Conservation (phyloP, 2,797 vertebrate species). For the Garrulus glandarius region DNA sequence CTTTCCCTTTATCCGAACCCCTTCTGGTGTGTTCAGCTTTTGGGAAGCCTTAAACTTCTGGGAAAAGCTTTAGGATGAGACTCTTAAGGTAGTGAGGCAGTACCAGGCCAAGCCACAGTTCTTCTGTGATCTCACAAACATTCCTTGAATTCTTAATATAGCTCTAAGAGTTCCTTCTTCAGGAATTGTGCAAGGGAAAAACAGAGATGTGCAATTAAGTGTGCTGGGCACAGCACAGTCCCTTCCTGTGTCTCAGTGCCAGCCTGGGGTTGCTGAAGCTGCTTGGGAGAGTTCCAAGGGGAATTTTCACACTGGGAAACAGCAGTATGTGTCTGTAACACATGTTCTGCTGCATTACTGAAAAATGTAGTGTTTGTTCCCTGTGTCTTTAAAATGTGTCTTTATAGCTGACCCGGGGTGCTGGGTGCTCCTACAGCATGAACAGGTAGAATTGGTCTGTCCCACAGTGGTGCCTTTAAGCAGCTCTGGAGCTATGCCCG, state of each 20-base stretch:
- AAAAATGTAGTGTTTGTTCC: not conserved
- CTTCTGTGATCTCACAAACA: not conserved
- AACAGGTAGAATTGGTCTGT: not conserved
- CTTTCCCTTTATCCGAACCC: not conserved
- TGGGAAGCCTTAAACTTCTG: not conserved
- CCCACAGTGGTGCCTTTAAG: not conserved
- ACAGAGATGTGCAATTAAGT: not conserved
- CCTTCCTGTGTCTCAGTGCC: not conserved
- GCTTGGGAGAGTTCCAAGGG: not conserved
- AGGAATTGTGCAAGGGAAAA: not conserved
- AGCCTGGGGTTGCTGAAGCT: not conserved
- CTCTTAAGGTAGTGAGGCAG: not conserved
- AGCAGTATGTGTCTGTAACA: not conserved
- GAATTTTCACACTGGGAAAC: not conserved
- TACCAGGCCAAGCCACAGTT: not conserved
- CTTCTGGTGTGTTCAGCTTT: not conserved
- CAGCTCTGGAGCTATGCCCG: not conserved
- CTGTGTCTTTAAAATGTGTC: not conserved
- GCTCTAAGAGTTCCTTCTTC: not conserved
- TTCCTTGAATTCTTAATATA: not conserved
- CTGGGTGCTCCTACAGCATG: not conserved
- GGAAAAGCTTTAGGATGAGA: not conserved
- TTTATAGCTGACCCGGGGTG: not conserved
- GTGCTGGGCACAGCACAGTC: not conserved
- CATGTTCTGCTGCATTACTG: not conserved